Evolutionary conservation across 2,113 vertebrate genomes (phyloP).

Genomic region (Zosterops hypoxanthus): DNA sequence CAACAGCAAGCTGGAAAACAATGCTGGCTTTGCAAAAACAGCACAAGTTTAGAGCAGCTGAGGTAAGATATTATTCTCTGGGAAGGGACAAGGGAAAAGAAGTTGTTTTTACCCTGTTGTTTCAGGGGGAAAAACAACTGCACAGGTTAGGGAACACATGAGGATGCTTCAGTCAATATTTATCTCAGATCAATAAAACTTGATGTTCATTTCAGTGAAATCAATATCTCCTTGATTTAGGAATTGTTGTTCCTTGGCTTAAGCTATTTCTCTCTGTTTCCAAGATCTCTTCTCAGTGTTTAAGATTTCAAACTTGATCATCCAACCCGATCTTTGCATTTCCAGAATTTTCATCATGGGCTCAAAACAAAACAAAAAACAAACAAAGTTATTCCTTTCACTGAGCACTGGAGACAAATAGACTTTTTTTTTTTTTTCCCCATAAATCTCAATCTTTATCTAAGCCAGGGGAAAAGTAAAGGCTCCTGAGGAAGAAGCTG

Average conservation of each 20-base stretch:
- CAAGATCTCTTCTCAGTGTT: not conserved
- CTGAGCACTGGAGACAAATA: not conserved
- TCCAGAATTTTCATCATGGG: not conserved
- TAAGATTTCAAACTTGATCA: not conserved
- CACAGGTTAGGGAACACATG: not conserved
- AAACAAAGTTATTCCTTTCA: not conserved
- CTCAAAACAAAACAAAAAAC: not conserved
- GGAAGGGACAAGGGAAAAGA: not conserved
- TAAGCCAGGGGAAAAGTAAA: not conserved
- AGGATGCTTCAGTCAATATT: constrained; percentile 5
- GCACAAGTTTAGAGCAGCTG: not conserved
- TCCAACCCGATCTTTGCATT: not conserved
- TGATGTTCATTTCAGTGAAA: not conserved
- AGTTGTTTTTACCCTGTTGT: not conserved
- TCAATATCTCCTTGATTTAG: constrained; percentile 1
- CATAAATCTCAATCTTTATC: not conserved
- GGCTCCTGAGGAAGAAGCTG: not conserved
- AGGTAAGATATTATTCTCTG: not conserved
- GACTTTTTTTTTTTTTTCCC: not conserved
- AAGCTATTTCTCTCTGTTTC: not conserved
- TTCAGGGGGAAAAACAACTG: not conserved
- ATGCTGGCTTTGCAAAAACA: not conserved
- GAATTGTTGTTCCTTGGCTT: not conserved
- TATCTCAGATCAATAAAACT: not conserved
- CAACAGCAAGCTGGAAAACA: not conserved